These are phyloP conservation scores for Hycleus phaleratus DNA, from an alignment of 1,140 invertebrate genomes.

Conservation along the genomic window DNA sequence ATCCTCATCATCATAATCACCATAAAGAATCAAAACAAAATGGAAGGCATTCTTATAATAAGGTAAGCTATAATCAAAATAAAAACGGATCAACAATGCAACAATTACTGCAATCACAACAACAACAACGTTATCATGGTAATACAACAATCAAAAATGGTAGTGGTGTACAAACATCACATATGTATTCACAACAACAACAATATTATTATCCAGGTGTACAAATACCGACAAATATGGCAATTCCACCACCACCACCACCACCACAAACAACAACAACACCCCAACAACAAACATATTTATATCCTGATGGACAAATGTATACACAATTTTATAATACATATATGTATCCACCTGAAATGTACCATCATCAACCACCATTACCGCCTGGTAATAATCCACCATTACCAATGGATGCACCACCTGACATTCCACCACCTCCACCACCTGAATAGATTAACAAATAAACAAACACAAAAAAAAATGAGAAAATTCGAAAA, in stretches of 20 bases:
- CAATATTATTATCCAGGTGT: conserved; percentile 8
- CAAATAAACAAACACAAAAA: too few species aligned
- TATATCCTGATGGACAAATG: conserved; percentile 21
- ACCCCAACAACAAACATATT: conserved; percentile 6
- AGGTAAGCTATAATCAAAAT: conserved; percentile 35
- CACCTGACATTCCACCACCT: conserved; percentile 42
- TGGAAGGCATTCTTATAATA: conserved; percentile 35
- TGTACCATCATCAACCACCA: conserved; percentile 26
- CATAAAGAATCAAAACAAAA: conserved; percentile 35
- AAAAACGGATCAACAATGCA: conserved; percentile 14
- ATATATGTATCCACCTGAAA: conserved; percentile 19
- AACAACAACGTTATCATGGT: conserved; percentile 4
- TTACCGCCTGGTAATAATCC: conserved; percentile 25
- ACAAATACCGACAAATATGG: not conserved
- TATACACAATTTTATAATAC: conserved; percentile 15
- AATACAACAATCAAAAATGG: conserved; percentile 3
- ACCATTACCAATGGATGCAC: conserved; percentile 43
- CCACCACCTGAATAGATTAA: conserved; percentile 41
- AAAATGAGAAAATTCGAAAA: too few species aligned
- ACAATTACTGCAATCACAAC: not conserved
- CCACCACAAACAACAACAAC: conserved; percentile 9
- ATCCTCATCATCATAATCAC: conserved; percentile 14
- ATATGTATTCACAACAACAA: conserved; percentile 4
- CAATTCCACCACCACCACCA: conserved; percentile 1
- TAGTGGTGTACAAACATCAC: conserved; percentile 3